These are phyloP conservation scores for Panthera uncia DNA, from an alignment of 2,113 vertebrate species.

Conservation along the genomic window DNA sequence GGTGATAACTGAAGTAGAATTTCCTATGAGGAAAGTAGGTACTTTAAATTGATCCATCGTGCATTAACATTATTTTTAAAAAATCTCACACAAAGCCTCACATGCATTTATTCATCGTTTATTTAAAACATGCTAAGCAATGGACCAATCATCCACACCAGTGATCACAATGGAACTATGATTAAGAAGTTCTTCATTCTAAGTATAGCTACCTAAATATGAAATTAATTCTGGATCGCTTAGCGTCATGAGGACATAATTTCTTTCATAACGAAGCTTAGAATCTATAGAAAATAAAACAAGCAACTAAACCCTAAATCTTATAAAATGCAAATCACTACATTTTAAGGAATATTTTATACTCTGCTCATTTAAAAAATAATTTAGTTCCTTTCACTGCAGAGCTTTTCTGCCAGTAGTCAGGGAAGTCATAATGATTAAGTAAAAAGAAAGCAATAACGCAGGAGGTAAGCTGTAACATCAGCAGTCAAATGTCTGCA, in stretches of 20 bases:
- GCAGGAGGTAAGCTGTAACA: neutral
- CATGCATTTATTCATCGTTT: neutral
- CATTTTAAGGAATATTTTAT: neutral
- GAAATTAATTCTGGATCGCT: neutral
- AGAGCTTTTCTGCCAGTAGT: neutral
- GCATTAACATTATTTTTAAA: neutral
- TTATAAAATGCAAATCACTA: neutral
- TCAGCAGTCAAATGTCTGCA: neutral
- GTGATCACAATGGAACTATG: neutral
- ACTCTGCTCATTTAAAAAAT: neutral
- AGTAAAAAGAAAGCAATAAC: neutral
- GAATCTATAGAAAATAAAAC: slow-evolving; percentile 19
- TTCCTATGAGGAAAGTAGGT: neutral
- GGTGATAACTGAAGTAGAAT: neutral
- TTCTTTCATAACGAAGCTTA: neutral
- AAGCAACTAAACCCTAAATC: neutral
- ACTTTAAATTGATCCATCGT: neutral
- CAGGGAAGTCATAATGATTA: neutral
- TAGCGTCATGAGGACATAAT: neutral
- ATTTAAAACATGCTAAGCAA: neutral
- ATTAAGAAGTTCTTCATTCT: neutral
- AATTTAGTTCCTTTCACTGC: neutral
- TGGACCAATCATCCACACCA: neutral
- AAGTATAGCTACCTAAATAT: neutral
- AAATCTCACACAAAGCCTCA: neutral